A percentile compares a stretch with the other conserved stretches of the same genome.
These are phyloP conservation scores for Phenganax marumi DNA, from an alignment of 92 coral and sea anemone genomes.

Conservation along the genomic window DNA sequence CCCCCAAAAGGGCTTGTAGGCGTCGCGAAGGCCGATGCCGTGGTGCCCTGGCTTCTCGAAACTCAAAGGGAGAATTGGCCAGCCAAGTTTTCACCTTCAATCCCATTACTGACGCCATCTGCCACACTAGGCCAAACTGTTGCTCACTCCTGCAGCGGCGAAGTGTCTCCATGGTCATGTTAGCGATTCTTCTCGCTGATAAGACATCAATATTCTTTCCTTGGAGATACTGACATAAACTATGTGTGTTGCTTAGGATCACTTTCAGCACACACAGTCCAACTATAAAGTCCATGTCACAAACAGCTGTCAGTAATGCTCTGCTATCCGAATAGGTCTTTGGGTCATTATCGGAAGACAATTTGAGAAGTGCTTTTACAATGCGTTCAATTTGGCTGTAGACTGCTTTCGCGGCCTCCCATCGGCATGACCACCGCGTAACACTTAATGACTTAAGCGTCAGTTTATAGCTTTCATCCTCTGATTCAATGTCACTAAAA, in stretches of 20 bases:
- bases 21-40: conserved; percentile 4
- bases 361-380: conserved; percentile 22
- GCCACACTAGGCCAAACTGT: conserved; percentile 24
- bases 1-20: conserved; percentile 38
- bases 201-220: no score
- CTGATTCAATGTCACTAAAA: conserved; percentile 33
- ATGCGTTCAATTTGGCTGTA: conserved; percentile 28
- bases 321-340: conserved; percentile 36
- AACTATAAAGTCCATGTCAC: conserved; percentile 28
- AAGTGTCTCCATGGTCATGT: no score
- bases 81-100: conserved; percentile 17
- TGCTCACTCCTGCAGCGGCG: no score
- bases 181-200: no score
- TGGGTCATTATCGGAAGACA: conserved; percentile 31
- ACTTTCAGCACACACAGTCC: conserved; percentile 38
- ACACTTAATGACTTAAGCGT: conserved; percentile 39
- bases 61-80: conserved; percentile 13
- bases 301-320: conserved; percentile 6
- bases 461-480: conserved; percentile 24
- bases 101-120: conserved; percentile 31
- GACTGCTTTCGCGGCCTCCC: not conserved
- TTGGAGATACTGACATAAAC: no score
- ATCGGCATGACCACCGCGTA: conserved; percentile 12
- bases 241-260: no score
- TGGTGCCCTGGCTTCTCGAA: conserved; percentile 42